A percentile compares a stretch with the other conserved stretches of the same genome.
These are phyloP conservation scores for Epinotia brunnichana DNA, from an alignment of 2,888 invertebrate genomes.

Conservation along the genomic window DNA sequence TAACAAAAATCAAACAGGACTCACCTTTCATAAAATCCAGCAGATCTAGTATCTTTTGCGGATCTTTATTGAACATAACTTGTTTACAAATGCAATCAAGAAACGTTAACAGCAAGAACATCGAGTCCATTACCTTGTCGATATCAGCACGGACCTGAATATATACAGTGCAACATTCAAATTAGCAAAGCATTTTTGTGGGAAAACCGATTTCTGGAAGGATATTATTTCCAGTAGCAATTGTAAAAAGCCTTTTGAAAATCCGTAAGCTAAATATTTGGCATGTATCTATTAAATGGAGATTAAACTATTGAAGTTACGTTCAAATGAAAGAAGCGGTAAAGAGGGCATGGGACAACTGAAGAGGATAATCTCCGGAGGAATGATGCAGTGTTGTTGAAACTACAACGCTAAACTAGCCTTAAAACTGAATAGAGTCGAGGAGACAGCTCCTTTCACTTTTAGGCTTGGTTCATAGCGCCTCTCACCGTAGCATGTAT, in stretches of 20 bases:
- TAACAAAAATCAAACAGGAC: background rate
- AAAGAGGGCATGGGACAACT: too few species aligned
- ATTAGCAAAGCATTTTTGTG: background rate
- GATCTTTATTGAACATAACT: constrained; percentile 55
- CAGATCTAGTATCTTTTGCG: constrained; percentile 57
- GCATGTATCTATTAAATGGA: too few species aligned
- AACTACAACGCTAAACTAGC: too few species aligned
- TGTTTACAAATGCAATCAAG: constrained; percentile 63
- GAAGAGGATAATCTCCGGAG: too few species aligned
- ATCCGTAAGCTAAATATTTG: too few species aligned
- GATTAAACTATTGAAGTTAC: too few species aligned
- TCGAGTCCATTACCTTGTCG: constrained; percentile 62
- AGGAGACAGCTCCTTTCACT: too few species aligned
- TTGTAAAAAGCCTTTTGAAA: background rate
- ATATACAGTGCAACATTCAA: background rate
- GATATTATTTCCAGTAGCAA: background rate
- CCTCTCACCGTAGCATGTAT: too few species aligned
- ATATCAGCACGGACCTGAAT: constrained; percentile 58
- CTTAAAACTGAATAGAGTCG: too few species aligned
- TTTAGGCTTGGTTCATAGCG: too few species aligned
- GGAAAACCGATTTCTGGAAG: background rate
- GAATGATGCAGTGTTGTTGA: too few species aligned
- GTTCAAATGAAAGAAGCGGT: too few species aligned
- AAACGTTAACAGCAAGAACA: constrained; percentile 65
- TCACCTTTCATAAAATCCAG: constrained; percentile 60